phyloP scores from a whole-genome alignment of 2,888 invertebrate genomes.

The Drosophila phalerata region DNA sequence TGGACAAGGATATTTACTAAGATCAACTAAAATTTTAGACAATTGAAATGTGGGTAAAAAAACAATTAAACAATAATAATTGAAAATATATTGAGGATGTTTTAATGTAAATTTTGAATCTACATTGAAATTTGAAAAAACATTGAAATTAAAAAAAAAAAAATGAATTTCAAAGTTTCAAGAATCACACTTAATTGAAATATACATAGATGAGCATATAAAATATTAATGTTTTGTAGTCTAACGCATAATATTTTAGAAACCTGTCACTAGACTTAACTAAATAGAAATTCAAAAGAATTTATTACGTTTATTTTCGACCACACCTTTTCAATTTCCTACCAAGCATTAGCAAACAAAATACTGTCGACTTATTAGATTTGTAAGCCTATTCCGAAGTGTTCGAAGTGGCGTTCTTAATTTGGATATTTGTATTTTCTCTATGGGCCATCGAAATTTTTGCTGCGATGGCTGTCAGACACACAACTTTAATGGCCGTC shows the following conservation, averaged over 20 bases:
- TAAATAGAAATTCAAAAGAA: slow-evolving; percentile 52
- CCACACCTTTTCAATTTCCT: slow-evolving; percentile 27
- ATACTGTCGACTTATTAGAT: slow-evolving; percentile 8
- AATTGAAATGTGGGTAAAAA: too few species aligned
- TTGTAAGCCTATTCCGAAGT: slow-evolving; percentile 13
- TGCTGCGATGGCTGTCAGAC: slow-evolving; percentile 69
- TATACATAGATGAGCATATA: background rate
- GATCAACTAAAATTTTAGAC: too few species aligned
- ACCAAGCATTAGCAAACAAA: slow-evolving; percentile 6
- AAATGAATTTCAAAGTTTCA: too few species aligned
- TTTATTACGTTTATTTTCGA: slow-evolving; percentile 35
- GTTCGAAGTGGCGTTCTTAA: slow-evolving; percentile 5
- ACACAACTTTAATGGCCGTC: slow-evolving; percentile 59
- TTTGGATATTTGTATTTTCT: background rate
- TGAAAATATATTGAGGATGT: too few species aligned
- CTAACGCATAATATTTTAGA: slow-evolving; percentile 17
- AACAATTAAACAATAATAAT: too few species aligned
- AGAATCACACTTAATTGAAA: background rate
- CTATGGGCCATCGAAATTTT: slow-evolving; percentile 61
- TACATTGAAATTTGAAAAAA: too few species aligned
- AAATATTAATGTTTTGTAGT: background rate
- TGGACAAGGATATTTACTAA: too few species aligned
- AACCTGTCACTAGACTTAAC: slow-evolving; percentile 39
- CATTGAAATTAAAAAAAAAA: too few species aligned
- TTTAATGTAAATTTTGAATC: too few species aligned